Conservation (phyloP, 2,113 vertebrate species). For the Amazona guildingii region DNA sequence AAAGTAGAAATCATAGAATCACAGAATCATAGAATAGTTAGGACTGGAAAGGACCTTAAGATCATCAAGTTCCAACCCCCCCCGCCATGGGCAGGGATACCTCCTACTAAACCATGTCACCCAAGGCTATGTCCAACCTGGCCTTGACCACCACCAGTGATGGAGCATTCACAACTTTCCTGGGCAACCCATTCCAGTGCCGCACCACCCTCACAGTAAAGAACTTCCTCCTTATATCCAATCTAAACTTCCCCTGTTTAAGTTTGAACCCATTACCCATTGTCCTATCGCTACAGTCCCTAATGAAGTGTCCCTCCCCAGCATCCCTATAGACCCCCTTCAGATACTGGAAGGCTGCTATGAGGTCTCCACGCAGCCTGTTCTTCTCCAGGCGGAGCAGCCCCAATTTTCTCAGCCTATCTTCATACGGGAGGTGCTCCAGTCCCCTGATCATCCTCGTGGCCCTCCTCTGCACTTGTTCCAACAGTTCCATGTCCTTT, state of each 20-base stretch:
- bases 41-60: background rate
- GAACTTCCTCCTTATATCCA: background rate
- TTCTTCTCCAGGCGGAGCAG: background rate
- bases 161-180: too few relatives aligned
- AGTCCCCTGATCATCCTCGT: background rate
- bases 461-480: background rate
- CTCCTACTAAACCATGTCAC: too few relatives aligned
- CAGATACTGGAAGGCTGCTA: background rate
- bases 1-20: background rate
- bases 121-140: too few relatives aligned
- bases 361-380: background rate
- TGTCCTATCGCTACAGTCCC: background rate
- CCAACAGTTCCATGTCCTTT: too few relatives aligned
- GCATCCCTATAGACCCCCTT: background rate
- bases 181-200: too few relatives aligned
- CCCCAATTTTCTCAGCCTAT: background rate
- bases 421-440: background rate
- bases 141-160: too few relatives aligned
- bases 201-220: too few relatives aligned
- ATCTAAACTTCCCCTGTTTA: background rate
- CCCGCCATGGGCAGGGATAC: too few relatives aligned
- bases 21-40: background rate
- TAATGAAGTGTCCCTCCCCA: background rate
- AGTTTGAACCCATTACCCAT: background rate
- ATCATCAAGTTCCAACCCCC: background rate